Base-by-base conservation (phyloP, 2,113 vertebrate species). In the Turdus rufiventris region DNA sequence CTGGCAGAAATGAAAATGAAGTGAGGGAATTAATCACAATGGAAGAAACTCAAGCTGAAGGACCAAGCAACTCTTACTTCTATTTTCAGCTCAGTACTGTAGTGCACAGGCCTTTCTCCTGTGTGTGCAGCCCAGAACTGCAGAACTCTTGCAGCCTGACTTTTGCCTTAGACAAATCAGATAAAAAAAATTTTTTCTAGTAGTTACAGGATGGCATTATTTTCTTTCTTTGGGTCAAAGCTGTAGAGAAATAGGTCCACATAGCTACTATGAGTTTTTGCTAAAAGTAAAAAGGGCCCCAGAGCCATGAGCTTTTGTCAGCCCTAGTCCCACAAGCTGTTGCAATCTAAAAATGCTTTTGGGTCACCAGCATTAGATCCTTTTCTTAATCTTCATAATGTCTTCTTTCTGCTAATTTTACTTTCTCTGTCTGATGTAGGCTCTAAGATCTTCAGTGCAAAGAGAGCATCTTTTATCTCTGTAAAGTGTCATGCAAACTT, bases 401-500 rank as follows among this genome's bases (percentile, higher is more conserved):
- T 68, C 80, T 92, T 76, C 66, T 58, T 75, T 65, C 81, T 76
- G 42, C 51, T 75, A 85, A n/a, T 80, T 92, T 88, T 42, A 34
- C 80, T 94, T 83, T 29, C 72, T 77, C 74, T 56, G 38, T 66
- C 56, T 89, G 79, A 89, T 0, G 14, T 36, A 74, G 70, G 45
- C 73, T 79, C 57, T 92, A 94, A 94, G 87, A 94, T 94, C 91
- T 95, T 94, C 77, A 72, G 84, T 54, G 74, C 74, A 54, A 51
- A 67, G 62, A 80, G 23, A 68, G 47, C 40, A 75, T 47, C 91
- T 97, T 96, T 95, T 83, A 89, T 92, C 96, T 95, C 78, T 29
- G 26, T 33, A 65, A 75, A 85, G 73, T 83, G 81, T 79, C 67
- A 62, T 28, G 47, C 63, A 80, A 88, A 89, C 63, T 83, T 94